These are phyloP conservation scores for Cyclophora punctaria DNA, from an alignment of 2,888 invertebrate species.

Conservation along the genomic window DNA sequence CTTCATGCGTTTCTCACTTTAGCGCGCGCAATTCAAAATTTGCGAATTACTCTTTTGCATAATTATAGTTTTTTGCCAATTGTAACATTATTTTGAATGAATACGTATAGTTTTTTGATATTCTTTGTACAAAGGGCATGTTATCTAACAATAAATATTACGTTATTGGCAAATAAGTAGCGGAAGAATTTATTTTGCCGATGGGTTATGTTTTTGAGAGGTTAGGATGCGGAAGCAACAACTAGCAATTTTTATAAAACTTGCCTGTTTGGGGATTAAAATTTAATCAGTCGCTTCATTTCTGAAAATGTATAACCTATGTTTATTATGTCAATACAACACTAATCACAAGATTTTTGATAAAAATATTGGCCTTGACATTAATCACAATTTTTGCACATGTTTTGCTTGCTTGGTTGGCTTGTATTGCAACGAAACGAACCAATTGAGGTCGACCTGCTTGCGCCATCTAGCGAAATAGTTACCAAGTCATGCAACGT, in stretches of 20 bases:
- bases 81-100: not conserved
- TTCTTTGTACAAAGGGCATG: no score
- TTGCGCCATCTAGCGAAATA: constrained; percentile 31
- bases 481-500: no score
- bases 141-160: not conserved
- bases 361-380: constrained; percentile 56
- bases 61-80: not conserved
- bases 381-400: constrained; percentile 54
- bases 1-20: constrained; percentile 64
- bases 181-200: constrained; percentile 11
- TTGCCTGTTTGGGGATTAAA: constrained; percentile 1
- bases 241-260: constrained; percentile 8
- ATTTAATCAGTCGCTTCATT: no score
- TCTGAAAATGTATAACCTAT: not conserved
- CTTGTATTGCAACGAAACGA: not conserved
- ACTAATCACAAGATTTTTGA: not conserved
- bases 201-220: constrained; percentile 37
- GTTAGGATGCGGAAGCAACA: constrained; percentile 50
- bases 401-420: constrained; percentile 16
- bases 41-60: constrained; percentile 22
- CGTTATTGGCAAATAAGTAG: not conserved
- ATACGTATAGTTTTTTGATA: not conserved
- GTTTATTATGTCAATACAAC: not conserved
- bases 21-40: constrained; percentile 68
- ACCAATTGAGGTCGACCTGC: constrained; percentile 21